phyloP scores from a whole-genome alignment of 2,113 vertebrate species.

The Nycticorax nycticorax region DNA sequence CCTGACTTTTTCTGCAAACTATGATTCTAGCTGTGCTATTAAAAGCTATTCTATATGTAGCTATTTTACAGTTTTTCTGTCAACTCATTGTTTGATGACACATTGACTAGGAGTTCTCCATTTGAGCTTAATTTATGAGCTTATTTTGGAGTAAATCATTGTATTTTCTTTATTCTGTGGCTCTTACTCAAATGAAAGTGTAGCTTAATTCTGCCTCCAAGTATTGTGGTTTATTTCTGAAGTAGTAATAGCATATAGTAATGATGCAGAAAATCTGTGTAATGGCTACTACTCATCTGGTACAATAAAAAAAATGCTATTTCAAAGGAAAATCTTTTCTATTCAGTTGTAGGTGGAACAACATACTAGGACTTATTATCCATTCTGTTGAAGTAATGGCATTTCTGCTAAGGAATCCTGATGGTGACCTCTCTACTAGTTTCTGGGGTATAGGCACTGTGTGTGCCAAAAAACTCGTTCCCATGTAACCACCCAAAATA shows the following conservation, averaged over 20 bases:
- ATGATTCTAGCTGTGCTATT: neutral
- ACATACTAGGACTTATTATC: neutral
- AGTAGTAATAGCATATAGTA: neutral
- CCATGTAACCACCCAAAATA: neutral
- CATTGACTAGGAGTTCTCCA: neutral
- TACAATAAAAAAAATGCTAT: neutral
- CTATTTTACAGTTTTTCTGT: neutral
- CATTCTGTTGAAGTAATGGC: neutral
- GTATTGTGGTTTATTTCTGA: accelerated
- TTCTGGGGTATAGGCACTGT: neutral
- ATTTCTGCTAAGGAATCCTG: neutral
- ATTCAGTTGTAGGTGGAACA: neutral
- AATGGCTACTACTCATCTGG: neutral
- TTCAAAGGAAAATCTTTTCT: neutral
- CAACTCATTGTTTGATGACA: neutral
- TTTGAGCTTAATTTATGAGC: neutral
- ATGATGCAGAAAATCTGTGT: neutral
- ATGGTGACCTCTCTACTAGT: neutral
- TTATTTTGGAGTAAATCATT: neutral
- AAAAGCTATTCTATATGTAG: neutral
- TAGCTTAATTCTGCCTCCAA: neutral
- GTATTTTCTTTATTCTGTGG: neutral
- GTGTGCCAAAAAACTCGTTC: neutral
- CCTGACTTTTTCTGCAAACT: neutral
- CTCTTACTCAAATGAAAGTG: neutral